Conservation (phyloP, 2,888 invertebrate genomes). For the Agrochola lychnidis region DNA sequence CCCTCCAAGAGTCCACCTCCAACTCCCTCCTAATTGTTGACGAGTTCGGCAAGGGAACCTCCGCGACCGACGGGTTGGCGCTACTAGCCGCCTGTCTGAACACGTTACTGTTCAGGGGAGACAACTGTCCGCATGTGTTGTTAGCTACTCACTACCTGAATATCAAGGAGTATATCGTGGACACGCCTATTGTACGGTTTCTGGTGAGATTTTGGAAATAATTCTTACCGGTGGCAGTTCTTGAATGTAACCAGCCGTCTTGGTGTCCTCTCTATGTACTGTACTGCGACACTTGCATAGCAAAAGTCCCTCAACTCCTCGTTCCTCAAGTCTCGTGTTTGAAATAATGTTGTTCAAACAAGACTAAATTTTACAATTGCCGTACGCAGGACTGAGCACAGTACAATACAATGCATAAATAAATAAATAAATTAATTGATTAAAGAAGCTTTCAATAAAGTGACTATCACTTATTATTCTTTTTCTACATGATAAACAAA, state of each 20-base stretch:
- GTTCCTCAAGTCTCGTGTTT: too few species aligned
- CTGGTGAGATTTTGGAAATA: conserved; percentile 83
- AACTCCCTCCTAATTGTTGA: conserved; percentile 95
- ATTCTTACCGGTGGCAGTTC: not conserved
- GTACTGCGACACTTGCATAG: too few species aligned
- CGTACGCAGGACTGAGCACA: not conserved
- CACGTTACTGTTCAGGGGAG: conserved; percentile 90
- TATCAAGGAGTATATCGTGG: conserved; percentile 90
- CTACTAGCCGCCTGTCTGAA: conserved; percentile 93
- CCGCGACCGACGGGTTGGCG: conserved; percentile 92
- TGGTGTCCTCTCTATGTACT: not conserved
- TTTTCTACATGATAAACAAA: not conserved
- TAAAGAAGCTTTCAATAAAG: not conserved
- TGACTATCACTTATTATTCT: not conserved
- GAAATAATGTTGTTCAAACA: not conserved
- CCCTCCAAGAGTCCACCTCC: conserved; percentile 92
- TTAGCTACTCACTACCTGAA: conserved; percentile 95
- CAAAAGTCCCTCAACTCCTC: too few species aligned
- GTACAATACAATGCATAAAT: not conserved
- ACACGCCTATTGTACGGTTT: conserved; percentile 87
- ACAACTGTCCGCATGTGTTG: conserved; percentile 93
- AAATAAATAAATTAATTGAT: not conserved
- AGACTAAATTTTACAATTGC: not conserved
- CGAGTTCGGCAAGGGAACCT: conserved; percentile 68
- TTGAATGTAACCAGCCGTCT: not conserved